Evolutionary conservation across 2,113 vertebrate species (phyloP), one percentile per base, ranked within the genome.

Genomic region (Notechis scutatus): DNA sequence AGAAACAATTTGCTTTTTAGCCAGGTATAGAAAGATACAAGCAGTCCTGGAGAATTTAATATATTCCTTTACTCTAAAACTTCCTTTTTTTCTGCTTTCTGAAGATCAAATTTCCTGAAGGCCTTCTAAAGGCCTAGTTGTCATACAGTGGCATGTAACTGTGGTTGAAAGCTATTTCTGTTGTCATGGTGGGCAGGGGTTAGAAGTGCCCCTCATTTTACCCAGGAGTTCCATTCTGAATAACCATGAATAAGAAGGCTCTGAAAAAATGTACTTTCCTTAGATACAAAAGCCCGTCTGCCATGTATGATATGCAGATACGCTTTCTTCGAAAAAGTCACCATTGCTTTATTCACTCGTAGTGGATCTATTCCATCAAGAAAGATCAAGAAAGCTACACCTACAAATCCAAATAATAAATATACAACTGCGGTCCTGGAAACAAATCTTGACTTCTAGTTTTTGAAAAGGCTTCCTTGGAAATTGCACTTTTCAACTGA

Each of bases 11-110:
- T 34, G 39, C 50, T 93, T 34, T 42, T 96, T 54, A 94, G 24
- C 85, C 94, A 91, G 90, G n/a, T 95, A 74, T 87, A 92, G 39
- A 85, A 95, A 89, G 39, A 23, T 95, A 90, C 87, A 95, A 97
- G 50, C 11, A 52, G 11, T 94, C 39, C 91, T 95, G 86, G 24
- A 94, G 92, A 85, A 42, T 39, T 86, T 81, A 74, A 61, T 81
- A 45, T 14, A 90, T 18, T 4, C 92, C 56, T 90, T 95, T 34
- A 90, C 74, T 89, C 2, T 20, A 85, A 56, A 20, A 29, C 47
- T 57, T 56, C 87, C 34, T n/a, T 85, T 52, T 56, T 42, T 6
- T 29, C 15, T 57, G 34, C 2, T 14, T 57, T 42, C 39, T 21
- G 39, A 42, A 20, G 15, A 47, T 14, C 15, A 34, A 47, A 57